Evolutionary conservation across 1,140 invertebrate species (phyloP).

Genomic region (Pseudachorutes palmiensis): DNA sequence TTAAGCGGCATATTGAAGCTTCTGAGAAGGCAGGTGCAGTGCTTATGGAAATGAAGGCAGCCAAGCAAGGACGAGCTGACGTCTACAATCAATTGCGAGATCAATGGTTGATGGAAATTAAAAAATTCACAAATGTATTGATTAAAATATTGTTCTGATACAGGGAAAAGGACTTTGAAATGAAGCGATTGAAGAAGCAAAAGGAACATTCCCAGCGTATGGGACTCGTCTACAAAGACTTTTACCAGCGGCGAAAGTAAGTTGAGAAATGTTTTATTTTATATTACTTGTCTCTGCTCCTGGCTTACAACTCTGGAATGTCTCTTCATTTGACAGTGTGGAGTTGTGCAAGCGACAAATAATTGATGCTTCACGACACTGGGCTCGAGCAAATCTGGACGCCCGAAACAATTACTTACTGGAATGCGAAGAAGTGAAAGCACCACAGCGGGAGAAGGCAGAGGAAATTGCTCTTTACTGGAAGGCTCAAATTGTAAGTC

Average conservation of each 20-base stretch:
- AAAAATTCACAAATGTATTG: neutral
- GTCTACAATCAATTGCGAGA: conserved; percentile 29
- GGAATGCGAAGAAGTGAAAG: conserved; percentile 28
- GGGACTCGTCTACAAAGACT: conserved; percentile 27
- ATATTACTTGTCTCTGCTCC: too few species aligned
- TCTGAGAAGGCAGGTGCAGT: conserved; percentile 27
- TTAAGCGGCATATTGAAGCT: conserved; percentile 17
- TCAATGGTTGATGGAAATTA: conserved; percentile 27
- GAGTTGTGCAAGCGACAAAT: conserved; percentile 20
- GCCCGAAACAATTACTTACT: conserved; percentile 22
- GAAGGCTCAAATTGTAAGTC: conserved; percentile 22
- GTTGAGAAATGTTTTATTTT: conserved; percentile 4
- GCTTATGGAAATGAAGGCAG: conserved; percentile 15
- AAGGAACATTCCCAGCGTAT: neutral
- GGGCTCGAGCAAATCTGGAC: conserved; percentile 18
- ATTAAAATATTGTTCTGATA: neutral
- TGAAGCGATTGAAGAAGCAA: conserved; percentile 16
- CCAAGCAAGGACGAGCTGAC: conserved; percentile 18
- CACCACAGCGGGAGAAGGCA: conserved; percentile 15
- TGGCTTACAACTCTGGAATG: too few species aligned
- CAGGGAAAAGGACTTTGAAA: conserved; percentile 29
- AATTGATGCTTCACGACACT: conserved; percentile 20
- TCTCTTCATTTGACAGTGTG: too few species aligned
- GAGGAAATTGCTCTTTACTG: conserved; percentile 24
- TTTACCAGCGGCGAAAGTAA: conserved; percentile 29